Base-by-base conservation (phyloP, 2,113 vertebrate genomes). In the Festucalex cinctus region DNA sequence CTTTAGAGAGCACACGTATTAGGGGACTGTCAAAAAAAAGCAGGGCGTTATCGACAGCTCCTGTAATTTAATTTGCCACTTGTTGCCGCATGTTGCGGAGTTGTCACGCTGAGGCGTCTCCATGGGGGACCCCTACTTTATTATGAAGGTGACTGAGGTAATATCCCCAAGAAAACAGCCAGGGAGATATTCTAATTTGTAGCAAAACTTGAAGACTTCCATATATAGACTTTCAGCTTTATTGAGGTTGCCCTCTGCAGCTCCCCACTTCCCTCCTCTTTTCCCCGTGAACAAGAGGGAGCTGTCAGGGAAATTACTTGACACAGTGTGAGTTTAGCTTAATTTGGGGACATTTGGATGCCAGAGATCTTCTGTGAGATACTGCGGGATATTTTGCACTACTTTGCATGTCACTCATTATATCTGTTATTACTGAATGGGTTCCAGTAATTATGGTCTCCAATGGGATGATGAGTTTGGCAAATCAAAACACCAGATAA, bases 51-150 rank as follows among this genome's bases (percentile, higher is more conserved):
- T 85, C 66, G 66, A 75, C 73, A 70, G 75, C 74, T 74, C 65
- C 64, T 6, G 19, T 86, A 76, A 86, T 90, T 88, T 83, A 83
- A 88, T 90, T 87, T 81, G 61, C 68, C 73, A 85, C 80, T 81
- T 85, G 80, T 86, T 83, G 83, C 76, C 37, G 48, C 62, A 13
- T 70, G 48, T 28, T 78, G 65, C 58, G 20, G 65, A 63, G 72
- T 71, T 76, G 72, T 86, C 82, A 66, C 58, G 70, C 65, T 76
- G 75, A 79, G 79, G 63, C 32, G 20, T 66, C 74, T 68, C 79
- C 60, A 35, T 41, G 32, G 73, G 78, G 69, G 67, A 44, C 7
- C 8, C 22, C n/a, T 51, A 60, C 61, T 68, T 63, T 53, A 67
- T 72, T 71, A 65, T 65, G 63, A 66, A 51, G 53, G 56, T 56